Evolutionary conservation across 2,113 vertebrate species (phyloP).

Genomic region (Cromileptes altivelis): DNA sequence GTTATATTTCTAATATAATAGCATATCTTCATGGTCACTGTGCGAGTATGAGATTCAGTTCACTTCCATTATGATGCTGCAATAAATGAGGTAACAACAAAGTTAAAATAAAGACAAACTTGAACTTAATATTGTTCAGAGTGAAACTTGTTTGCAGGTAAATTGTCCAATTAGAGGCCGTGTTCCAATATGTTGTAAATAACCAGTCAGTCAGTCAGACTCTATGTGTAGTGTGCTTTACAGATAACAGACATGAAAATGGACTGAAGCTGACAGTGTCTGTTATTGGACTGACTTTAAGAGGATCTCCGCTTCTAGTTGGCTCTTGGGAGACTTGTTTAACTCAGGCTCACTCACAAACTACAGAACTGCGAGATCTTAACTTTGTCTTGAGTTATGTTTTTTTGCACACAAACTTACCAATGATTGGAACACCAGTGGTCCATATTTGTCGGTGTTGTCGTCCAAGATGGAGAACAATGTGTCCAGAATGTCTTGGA

Average conservation of each 20-base stretch:
- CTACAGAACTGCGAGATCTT: too few relatives aligned
- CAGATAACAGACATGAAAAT: neutral
- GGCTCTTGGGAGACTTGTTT: neutral
- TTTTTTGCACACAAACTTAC: slow-evolving; percentile 79
- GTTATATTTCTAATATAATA: too few relatives aligned
- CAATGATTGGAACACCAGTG: slow-evolving; percentile 98
- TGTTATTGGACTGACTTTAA: neutral
- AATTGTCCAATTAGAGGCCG: neutral
- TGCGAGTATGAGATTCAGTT: too few relatives aligned
- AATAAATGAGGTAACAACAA: too few relatives aligned
- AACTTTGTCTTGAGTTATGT: neutral
- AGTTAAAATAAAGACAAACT: neutral
- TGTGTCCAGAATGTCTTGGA: slow-evolving; percentile 97
- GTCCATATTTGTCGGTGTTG: slow-evolving; percentile 98
- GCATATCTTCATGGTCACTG: too few relatives aligned
- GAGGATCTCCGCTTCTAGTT: too few relatives aligned
- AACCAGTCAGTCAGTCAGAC: neutral
- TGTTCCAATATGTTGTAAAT: too few relatives aligned
- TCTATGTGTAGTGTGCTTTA: neutral
- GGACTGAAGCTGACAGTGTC: neutral
- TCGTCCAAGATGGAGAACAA: slow-evolving; percentile 98
- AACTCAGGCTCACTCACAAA: too few relatives aligned
- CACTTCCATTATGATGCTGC: too few relatives aligned
- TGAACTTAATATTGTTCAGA: neutral
- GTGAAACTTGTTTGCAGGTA: neutral